Evolutionary conservation across 2,113 vertebrate genomes (phyloP).

Genomic region (Pitta sordida): DNA sequence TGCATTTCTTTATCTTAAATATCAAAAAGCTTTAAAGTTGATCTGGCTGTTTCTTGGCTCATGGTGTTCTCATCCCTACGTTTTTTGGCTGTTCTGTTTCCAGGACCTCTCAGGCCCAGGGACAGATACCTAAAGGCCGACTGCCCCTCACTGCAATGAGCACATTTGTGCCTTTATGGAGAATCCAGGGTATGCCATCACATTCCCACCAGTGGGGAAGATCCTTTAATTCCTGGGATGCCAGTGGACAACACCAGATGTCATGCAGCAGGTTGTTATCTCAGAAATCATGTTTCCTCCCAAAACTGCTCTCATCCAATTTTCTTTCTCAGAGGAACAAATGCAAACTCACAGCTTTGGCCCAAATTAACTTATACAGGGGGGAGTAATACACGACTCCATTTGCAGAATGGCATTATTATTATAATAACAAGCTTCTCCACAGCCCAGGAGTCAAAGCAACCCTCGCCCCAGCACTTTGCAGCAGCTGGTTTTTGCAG

Average conservation of each 20-base stretch:
- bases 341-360: neutral
- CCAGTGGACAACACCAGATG: neutral
- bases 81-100: neutral
- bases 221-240: neutral
- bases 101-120: neutral
- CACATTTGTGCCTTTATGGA: neutral
- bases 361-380: neutral
- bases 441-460: neutral
- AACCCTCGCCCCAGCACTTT: neutral
- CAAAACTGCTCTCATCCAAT: neutral
- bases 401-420: neutral
- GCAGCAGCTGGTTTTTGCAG: conserved; percentile 28
- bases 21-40: neutral
- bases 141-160: neutral
- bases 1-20: neutral
- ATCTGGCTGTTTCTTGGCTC: neutral
- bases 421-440: neutral
- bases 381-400: neutral
- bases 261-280: neutral
- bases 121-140: neutral
- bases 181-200: neutral
- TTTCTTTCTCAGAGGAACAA: neutral
- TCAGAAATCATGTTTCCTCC: neutral
- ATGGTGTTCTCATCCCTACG: accelerated
- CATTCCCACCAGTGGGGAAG: neutral